These are phyloP conservation scores for Sakesphorus luctuosus DNA, from an alignment of 2,113 vertebrate genomes.

Conservation along the genomic window DNA sequence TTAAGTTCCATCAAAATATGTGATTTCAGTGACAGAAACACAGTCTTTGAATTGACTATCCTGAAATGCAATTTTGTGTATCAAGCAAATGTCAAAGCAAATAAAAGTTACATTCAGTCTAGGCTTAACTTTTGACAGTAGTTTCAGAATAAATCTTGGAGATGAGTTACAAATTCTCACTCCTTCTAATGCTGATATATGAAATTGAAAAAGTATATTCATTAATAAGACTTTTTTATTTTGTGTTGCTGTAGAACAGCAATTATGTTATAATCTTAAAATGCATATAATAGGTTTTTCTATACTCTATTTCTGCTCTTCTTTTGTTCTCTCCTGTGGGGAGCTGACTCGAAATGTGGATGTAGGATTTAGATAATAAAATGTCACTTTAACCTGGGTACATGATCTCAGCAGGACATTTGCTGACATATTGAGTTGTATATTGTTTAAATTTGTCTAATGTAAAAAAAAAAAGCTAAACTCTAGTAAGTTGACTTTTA, in stretches of 20 bases:
- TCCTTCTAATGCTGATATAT: not conserved
- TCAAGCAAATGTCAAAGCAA: constrained; percentile 18
- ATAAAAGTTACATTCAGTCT: not conserved
- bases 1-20: not conserved
- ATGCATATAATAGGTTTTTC: not conserved
- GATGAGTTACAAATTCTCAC: not conserved
- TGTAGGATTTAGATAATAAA: not conserved
- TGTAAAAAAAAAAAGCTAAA: accelerated
- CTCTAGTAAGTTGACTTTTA: not conserved
- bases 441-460: not conserved
- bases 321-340: not conserved
- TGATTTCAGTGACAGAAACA: not conserved
- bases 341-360: not conserved
- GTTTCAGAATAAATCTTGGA: not conserved
- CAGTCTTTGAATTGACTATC: not conserved
- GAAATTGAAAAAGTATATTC: not conserved
- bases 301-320: not conserved
- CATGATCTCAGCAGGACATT: not conserved
- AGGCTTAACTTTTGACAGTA: not conserved
- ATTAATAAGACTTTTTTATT: not conserved
- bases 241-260: not conserved
- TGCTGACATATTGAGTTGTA: not conserved
- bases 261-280: not conserved
- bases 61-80: constrained; percentile 10
- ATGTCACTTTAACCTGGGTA: not conserved